A percentile compares a stretch with the other conserved stretches of the same genome.
phyloP scores from a whole-genome alignment of 2,797 vertebrate genomes.

The Rousettus madagascariensis region DNA sequence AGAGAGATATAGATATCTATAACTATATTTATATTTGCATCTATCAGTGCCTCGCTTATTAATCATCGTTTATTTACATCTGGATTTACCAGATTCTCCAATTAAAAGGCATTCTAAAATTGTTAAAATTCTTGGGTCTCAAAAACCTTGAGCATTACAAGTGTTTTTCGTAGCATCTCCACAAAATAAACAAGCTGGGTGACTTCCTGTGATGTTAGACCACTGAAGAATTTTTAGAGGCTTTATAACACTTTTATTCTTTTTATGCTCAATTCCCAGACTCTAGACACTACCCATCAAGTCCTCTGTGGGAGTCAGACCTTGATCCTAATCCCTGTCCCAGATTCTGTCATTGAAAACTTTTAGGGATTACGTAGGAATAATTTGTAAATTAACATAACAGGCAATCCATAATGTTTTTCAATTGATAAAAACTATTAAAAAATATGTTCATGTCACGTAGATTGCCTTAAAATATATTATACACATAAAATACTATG shows the following conservation, averaged over 20 bases:
- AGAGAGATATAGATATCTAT: background rate
- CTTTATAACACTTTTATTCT: constrained; percentile 2
- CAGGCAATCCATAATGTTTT: constrained; percentile 19
- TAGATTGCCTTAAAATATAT: constrained; percentile 72
- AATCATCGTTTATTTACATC: constrained; percentile 14
- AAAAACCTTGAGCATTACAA: constrained; percentile 5
- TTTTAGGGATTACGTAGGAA: constrained; percentile 19
- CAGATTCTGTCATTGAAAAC: constrained; percentile 26
- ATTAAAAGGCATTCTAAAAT: constrained; percentile 50
- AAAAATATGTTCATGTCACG: constrained; percentile 53
- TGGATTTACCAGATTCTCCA: constrained; percentile 17
- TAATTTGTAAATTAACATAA: constrained; percentile 38
- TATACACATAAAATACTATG: constrained; percentile 75
- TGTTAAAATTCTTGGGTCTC: constrained; percentile 1
- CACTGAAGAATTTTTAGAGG: constrained; percentile 15
- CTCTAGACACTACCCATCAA: background rate
- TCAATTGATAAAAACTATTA: constrained; percentile 13
- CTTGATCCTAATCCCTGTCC: background rate
- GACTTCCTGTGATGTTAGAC: background rate
- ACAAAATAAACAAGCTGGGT: constrained; percentile 10
- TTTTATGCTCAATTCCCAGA: background rate
- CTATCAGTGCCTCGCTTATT: background rate
- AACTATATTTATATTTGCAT: background rate
- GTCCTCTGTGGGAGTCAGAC: background rate
- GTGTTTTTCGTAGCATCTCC: background rate